Conservation (phyloP, 53 echinoderm and acorn worm species). For the Henricia sp. region DNA sequence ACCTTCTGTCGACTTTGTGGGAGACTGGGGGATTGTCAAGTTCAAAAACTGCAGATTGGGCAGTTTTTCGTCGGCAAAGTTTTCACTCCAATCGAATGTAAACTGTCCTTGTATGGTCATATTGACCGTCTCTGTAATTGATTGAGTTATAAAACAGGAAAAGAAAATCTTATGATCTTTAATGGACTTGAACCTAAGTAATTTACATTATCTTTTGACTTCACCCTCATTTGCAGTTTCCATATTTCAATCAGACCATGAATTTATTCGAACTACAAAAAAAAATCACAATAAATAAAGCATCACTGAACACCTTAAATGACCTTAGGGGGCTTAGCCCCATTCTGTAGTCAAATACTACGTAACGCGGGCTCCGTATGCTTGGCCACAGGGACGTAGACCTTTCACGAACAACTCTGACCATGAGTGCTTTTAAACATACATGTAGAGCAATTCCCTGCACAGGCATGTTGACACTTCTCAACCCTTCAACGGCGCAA, state of each 20-base stretch:
- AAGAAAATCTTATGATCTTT: neutral
- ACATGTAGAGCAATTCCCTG: no score
- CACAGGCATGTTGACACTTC: no score
- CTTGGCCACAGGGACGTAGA: no score
- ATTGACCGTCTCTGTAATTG: constrained; percentile 17
- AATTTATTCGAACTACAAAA: neutral
- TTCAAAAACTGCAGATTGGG: constrained; percentile 41
- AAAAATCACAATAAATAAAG: no score
- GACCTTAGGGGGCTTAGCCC: no score
- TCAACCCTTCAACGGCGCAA: no score
- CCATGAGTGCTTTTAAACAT: no score
- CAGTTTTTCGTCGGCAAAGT: constrained; percentile 35
- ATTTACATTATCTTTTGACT: neutral
- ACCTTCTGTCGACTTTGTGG: neutral
- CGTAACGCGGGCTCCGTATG: no score
- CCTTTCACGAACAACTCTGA: no score
- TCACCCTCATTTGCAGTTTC: neutral
- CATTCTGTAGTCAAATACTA: no score
- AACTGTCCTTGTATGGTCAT: constrained; percentile 46
- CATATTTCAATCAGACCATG: neutral
- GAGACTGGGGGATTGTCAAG: constrained; percentile 7
- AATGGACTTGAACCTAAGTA: neutral
- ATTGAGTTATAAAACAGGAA: neutral
- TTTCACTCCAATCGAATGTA: constrained; percentile 51
- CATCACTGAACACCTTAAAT: neutral